Percentiles rank a stretch among this genome's conserved stretches.
Conservation (phyloP, 2,113 vertebrate genomes). For the Lasiurus cinereus region DNA sequence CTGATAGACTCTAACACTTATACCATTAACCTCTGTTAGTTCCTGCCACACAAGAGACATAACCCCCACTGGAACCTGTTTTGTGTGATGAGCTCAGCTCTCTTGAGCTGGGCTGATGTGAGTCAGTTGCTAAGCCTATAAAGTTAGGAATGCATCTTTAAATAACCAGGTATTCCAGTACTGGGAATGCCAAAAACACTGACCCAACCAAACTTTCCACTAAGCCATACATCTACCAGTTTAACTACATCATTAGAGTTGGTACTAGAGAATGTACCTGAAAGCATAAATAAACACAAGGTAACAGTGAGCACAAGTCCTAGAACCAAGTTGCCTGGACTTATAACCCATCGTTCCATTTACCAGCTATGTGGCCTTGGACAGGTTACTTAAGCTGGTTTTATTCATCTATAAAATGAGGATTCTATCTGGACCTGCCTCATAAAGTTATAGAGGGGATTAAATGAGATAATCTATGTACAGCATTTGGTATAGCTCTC, state of each 20-base stretch:
- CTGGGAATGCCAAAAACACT: not conserved
- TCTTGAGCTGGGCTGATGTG: not conserved
- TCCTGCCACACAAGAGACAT: not conserved
- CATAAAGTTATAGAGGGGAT: not conserved
- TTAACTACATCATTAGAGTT: not conserved
- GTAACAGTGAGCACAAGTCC: not conserved
- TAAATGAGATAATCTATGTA: not conserved
- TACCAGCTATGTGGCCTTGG: not conserved
- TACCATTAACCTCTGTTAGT: not conserved
- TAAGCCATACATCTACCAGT: not conserved
- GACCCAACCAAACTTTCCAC: not conserved
- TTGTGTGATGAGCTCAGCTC: not conserved
- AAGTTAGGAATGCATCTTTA: not conserved
- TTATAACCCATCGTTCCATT: not conserved
- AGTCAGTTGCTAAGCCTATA: conserved; percentile 17
- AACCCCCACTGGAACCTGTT: not conserved
- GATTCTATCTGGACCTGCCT: not conserved
- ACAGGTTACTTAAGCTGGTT: not conserved
- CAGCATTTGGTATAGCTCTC: not conserved
- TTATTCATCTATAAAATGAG: conserved; percentile 17
- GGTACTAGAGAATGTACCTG: not conserved
- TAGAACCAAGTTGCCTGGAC: conserved; percentile 1
- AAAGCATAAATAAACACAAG: conserved; percentile 26
- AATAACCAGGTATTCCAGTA: not conserved
- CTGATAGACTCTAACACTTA: not conserved